phyloP scores from a whole-genome alignment of 37 sponge, comb jelly and placozoan species.

The Diacarnus erythraeanus region DNA sequence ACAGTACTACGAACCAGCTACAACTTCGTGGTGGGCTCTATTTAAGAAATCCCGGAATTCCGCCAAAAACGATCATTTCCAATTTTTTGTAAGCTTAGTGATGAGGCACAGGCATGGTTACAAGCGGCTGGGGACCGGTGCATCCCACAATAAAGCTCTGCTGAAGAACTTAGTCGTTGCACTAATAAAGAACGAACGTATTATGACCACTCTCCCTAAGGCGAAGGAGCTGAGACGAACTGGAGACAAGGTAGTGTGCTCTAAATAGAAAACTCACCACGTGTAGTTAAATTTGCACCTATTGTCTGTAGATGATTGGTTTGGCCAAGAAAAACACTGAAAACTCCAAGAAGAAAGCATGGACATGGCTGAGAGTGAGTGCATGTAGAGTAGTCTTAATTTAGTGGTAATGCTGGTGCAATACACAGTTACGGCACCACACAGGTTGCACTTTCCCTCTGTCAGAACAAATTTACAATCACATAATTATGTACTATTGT shows the following conservation, averaged over 20 bases:
- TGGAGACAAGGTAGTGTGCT: constrained; percentile 66
- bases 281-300: background rate
- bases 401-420: no score
- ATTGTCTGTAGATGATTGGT: constrained; percentile 46
- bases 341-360: constrained; percentile 11
- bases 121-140: constrained; percentile 50
- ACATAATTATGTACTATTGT: no score
- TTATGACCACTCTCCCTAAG: constrained; percentile 79
- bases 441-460: no score
- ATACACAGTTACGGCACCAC: no score
- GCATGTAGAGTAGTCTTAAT: no score
- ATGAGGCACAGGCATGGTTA: constrained; percentile 61
- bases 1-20: no score
- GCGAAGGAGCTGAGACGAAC: constrained; percentile 76
- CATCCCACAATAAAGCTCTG: constrained; percentile 33
- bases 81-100: background rate
- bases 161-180: constrained; percentile 74
- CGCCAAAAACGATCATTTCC: background rate
- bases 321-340: constrained; percentile 42
- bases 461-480: no score
- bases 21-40: no score
- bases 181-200: constrained; percentile 80
- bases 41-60: background rate
- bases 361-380: constrained; percentile 50
- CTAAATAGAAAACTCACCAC: background rate